These are phyloP conservation scores for Halocaridina rubra DNA, from an alignment of 2,888 invertebrate genomes.

Conservation along the genomic window DNA sequence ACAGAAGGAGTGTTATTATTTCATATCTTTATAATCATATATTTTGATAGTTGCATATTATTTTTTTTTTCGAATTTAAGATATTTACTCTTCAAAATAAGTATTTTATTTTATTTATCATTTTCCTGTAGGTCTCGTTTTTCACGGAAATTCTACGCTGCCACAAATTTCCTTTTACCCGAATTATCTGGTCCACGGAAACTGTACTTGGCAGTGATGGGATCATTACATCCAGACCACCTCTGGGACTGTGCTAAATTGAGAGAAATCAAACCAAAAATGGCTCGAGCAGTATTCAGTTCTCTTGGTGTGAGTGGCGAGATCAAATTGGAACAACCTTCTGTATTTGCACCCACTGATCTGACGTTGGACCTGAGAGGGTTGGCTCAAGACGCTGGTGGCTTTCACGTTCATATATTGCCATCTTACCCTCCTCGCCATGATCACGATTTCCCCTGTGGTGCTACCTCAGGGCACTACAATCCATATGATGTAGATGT, in stretches of 20 bases:
- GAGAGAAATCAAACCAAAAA: constrained; percentile 65
- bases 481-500: constrained; percentile 76
- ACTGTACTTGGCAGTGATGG: constrained; percentile 82
- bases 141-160: constrained; percentile 75
- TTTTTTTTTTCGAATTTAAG: no score
- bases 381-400: constrained; percentile 67
- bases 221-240: constrained; percentile 79
- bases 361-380: constrained; percentile 74
- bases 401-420: constrained; percentile 70
- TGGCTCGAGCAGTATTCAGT: constrained; percentile 66
- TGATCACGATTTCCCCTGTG: constrained; percentile 58
- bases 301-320: constrained; percentile 81
- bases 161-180: constrained; percentile 78
- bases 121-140: constrained; percentile 63
- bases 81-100: no score
- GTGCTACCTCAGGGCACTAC: constrained; percentile 77
- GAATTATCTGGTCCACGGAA: constrained; percentile 73
- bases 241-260: constrained; percentile 88
- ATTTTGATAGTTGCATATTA: no score
- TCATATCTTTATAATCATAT: no score
- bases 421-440: constrained; percentile 67
- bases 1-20: no score
- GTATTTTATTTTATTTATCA: no score
- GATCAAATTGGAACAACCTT: constrained; percentile 81
- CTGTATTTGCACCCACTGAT: constrained; percentile 86